Base-by-base conservation (phyloP, 2,113 vertebrate species). In the Octodon degus region DNA sequence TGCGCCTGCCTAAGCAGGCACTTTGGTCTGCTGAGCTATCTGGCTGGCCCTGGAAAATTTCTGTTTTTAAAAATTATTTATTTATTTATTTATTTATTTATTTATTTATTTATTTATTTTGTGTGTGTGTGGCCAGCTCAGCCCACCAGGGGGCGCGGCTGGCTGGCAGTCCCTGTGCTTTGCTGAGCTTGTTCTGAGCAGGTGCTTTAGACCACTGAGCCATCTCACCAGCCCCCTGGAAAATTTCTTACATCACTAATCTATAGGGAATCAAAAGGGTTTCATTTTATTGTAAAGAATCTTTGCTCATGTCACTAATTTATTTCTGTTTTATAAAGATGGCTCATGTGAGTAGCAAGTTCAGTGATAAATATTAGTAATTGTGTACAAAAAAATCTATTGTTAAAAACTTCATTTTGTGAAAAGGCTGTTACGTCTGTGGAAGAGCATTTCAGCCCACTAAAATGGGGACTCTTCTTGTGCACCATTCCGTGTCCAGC, bases 391-490 rank as follows among this genome's bases (percentile, higher is more conserved):
- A 68, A 68, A 68, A 5, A 81, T 47, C 63, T 76, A 70, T 55
- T 53, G 67, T 62, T 83, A 43, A 70, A 77, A 86, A n/a, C 2
- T 60, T 60, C 22, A 17, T 77, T 76, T 68, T 68, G 67, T 34
- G 34, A 90, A 89, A 40, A 82, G 63, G 88, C 37, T 88, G 17
- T 63, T 86, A 43, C 82, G 7, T 74, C 86, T 72, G 17, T 86
- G 40, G 70, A 94, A 81, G 74, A 81, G n/a, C 62, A 79, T 86
- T 83, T 81, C 34, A 85, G 1, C 34, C 92, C 92, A 62, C 40
- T 83, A 77, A 95, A 86, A 96, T 86, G 22, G 79, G 77, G n/a
- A 43, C 72, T 47, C 91, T 93, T 3, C 19, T 70, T 40, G 14
- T 60, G 50, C 37, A 89, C n/a, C 86, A 7, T 86, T 89, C 82